Conservation (phyloP, 2,113 vertebrate genomes). For the Pteropus alecto region DNA sequence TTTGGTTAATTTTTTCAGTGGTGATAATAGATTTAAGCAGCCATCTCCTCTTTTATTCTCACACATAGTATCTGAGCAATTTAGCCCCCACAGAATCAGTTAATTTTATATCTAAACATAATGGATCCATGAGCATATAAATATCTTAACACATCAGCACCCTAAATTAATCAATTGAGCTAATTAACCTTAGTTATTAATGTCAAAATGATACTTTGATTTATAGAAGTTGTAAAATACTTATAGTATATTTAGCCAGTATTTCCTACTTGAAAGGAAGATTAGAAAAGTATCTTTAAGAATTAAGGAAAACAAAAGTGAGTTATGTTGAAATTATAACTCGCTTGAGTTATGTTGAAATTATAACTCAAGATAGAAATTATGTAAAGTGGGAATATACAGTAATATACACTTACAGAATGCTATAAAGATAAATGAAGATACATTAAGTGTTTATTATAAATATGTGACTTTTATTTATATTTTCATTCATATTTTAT, state of each 20-base stretch:
- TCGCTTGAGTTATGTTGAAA: background rate
- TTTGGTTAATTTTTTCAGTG: background rate
- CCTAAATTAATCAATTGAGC: background rate
- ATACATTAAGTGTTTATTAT: background rate
- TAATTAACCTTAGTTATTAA: background rate
- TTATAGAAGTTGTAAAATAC: background rate
- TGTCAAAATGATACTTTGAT: background rate
- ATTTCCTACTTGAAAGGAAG: background rate
- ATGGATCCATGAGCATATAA: background rate
- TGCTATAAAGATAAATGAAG: background rate
- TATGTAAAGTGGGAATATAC: background rate
- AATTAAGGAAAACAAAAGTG: background rate
- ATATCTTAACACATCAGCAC: background rate
- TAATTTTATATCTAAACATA: background rate
- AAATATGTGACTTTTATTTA: background rate
- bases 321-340: background rate
- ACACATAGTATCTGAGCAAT: background rate
- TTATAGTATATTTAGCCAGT: background rate
- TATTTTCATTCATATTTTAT: constrained; percentile 7
- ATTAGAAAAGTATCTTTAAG: background rate
- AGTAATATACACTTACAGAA: background rate
- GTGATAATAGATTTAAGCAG: background rate
- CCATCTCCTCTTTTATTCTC: background rate
- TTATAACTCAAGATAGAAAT: background rate
- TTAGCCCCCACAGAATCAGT: background rate